Conservation (phyloP, 2,888 invertebrate genomes). For the Crioceris asparagi region DNA sequence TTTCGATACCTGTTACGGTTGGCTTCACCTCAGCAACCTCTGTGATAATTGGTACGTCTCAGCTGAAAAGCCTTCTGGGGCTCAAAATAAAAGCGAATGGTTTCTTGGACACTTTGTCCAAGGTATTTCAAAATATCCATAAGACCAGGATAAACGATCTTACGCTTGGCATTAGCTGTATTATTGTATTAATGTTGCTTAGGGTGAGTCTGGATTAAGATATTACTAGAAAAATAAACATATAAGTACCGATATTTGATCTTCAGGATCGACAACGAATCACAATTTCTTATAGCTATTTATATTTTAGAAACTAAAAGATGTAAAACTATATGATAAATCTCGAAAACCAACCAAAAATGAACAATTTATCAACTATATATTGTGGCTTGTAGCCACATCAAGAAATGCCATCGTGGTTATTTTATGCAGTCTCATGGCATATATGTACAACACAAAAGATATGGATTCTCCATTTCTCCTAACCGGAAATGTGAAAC, state of each 20-base stretch:
- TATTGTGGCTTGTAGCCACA: conserved; percentile 68
- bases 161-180: conserved; percentile 60
- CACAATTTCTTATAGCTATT: too few species aligned
- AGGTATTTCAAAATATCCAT: conserved; percentile 58
- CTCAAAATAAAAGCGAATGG: conserved; percentile 60
- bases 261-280: too few species aligned
- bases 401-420: conserved; percentile 80
- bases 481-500: conserved; percentile 62
- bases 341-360: conserved; percentile 36
- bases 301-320: conserved; percentile 58
- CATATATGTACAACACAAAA: conserved; percentile 47
- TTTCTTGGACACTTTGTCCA: conserved; percentile 62
- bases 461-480: conserved; percentile 50
- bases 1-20: conserved; percentile 80
- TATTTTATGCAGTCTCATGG: conserved; percentile 56
- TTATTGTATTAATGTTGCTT: conserved; percentile 59
- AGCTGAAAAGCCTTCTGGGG: conserved; percentile 66
- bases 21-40: conserved; percentile 89
- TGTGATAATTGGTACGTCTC: conserved; percentile 79
- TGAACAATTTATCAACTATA: conserved; percentile 42
- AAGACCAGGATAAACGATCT: conserved; percentile 60
- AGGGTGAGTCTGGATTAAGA: conserved; percentile 54
- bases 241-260: too few species aligned
- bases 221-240: background rate
- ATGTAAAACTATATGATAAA: conserved; percentile 42